Conservation (phyloP, 2,888 invertebrate genomes). For the Apomyelois bistriatella region DNA sequence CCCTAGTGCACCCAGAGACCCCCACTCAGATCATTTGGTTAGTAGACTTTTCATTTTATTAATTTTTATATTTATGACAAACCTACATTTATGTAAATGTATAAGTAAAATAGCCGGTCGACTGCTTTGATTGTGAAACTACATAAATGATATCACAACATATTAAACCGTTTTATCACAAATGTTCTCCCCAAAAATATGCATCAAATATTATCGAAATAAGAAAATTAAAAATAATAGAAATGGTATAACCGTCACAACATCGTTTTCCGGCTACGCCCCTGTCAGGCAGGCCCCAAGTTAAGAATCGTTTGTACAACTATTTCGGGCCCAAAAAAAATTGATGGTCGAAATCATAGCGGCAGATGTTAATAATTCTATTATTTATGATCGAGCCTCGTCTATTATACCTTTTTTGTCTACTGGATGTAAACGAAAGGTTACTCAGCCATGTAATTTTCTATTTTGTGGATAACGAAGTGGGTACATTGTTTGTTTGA, state of each 20-base stretch:
- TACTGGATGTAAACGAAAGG: slow-evolving; percentile 31
- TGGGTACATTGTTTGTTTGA: slow-evolving; percentile 19
- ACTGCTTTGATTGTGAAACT: too few species aligned
- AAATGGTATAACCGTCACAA: slow-evolving; percentile 65
- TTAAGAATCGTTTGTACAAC: slow-evolving; percentile 34
- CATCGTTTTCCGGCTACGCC: slow-evolving; percentile 60
- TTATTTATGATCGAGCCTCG: slow-evolving; percentile 68
- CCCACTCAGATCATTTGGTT: slow-evolving; percentile 80
- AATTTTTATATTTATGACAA: slow-evolving; percentile 25
- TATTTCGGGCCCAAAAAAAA: slow-evolving; percentile 59
- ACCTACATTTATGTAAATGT: too few species aligned
- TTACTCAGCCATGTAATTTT: slow-evolving; percentile 45
- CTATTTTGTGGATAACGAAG: slow-evolving; percentile 35
- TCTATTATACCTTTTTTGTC: slow-evolving; percentile 49
- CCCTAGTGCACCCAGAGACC: slow-evolving; percentile 76
- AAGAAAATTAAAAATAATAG: slow-evolving; percentile 41
- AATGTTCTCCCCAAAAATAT: neutral
- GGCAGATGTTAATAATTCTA: slow-evolving; percentile 79
- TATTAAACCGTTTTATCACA: neutral
- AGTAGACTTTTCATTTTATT: slow-evolving; percentile 73
- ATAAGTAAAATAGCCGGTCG: too few species aligned
- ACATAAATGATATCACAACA: neutral
- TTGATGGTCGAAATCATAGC: slow-evolving; percentile 64
- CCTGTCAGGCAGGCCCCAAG: slow-evolving; percentile 28
- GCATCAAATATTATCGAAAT: slow-evolving; percentile 6